Conservation (phyloP, 2,888 invertebrate species). For the Ormia ochracea region DNA sequence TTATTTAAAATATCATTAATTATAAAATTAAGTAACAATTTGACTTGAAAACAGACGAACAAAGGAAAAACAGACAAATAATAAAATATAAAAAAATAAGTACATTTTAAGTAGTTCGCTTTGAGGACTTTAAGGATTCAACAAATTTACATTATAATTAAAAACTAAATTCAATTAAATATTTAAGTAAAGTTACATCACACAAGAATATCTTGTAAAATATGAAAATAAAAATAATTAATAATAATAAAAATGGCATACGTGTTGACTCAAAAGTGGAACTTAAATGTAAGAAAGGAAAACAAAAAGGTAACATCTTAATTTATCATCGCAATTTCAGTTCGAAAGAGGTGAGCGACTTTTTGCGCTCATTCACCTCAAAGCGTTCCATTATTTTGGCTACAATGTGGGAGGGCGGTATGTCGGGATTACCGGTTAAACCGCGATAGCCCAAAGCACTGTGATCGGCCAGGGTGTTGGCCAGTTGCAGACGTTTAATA, state of each 20-base stretch:
- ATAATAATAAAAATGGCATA: constrained; percentile 39
- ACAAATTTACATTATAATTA: constrained; percentile 3
- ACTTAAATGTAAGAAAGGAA: not conserved
- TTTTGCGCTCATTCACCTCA: constrained; percentile 79
- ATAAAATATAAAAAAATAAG: constrained; percentile 38
- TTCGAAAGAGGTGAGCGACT: constrained; percentile 74
- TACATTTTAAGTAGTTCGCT: constrained; percentile 14
- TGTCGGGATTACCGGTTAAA: constrained; percentile 86
- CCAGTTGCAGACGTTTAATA: constrained; percentile 84
- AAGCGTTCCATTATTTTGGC: constrained; percentile 87
- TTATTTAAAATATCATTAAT: not conserved
- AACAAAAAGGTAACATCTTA: not conserved
- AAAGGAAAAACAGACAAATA: constrained; percentile 17
- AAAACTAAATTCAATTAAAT: constrained; percentile 28
- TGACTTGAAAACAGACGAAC: constrained; percentile 19
- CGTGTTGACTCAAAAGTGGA: not conserved
- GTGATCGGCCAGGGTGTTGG: constrained; percentile 85
- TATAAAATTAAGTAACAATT: constrained; percentile 52
- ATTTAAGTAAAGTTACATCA: constrained; percentile 48
- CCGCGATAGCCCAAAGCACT: constrained; percentile 87
- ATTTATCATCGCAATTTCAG: constrained; percentile 63
- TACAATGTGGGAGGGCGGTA: constrained; percentile 88
- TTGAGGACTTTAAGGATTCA: not conserved
- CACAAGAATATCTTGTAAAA: constrained; percentile 60
- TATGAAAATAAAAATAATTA: not conserved